Evolutionary conservation across 1,140 invertebrate species (phyloP).

Genomic region (Maniola jurtina): DNA sequence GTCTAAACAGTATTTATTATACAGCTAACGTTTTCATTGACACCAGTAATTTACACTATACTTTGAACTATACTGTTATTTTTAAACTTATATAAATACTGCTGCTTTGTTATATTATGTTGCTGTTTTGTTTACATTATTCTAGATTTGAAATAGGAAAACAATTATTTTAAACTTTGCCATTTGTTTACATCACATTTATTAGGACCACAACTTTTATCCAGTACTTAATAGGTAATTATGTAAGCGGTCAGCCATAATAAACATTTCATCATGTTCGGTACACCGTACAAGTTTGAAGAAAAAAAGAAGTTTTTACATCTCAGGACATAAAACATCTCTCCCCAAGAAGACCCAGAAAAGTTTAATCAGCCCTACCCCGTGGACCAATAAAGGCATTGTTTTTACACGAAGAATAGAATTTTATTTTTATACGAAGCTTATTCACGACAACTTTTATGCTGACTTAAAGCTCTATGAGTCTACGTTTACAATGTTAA

Average conservation of each 20-base stretch:
- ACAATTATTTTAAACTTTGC: no score
- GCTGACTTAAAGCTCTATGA: slow-evolving; percentile 2
- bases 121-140: not conserved
- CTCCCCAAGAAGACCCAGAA: slow-evolving; percentile 20
- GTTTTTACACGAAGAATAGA: slow-evolving; percentile 26
- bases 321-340: slow-evolving; percentile 29
- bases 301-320: slow-evolving; percentile 27
- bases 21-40: slow-evolving; percentile 3
- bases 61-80: slow-evolving; percentile 6
- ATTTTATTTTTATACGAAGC: slow-evolving; percentile 18
- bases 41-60: not conserved
- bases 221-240: no score
- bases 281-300: slow-evolving; percentile 31
- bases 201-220: no score
- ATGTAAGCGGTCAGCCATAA: not conserved
- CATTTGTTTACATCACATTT: no score
- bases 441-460: slow-evolving; percentile 16
- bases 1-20: not conserved
- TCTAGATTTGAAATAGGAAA: not conserved
- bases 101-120: no score
- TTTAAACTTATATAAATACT: not conserved
- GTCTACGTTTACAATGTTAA: slow-evolving; percentile 7
- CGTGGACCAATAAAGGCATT: slow-evolving; percentile 32
- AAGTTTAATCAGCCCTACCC: slow-evolving; percentile 27
- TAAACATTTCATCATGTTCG: not conserved